Base-by-base conservation (phyloP, 1,140 invertebrate species). In the Tribolium madens region DNA sequence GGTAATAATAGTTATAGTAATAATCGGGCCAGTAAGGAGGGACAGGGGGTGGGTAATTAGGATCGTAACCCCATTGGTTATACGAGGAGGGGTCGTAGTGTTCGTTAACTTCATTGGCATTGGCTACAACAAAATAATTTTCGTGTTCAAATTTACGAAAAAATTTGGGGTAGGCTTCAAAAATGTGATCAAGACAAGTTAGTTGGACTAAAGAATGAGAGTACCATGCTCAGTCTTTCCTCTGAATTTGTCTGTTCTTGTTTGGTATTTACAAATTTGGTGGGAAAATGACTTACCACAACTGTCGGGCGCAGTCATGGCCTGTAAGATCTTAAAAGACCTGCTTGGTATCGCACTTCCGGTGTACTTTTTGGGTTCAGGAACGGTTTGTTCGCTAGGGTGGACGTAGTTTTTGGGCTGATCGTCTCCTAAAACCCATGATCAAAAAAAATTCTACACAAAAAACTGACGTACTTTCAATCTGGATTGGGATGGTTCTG, bases 301-400 rank as follows among this genome's bases (percentile, higher is more conserved):
- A 80, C 76, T 75, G 75, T 84, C 81, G 57, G 83, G 83, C 79
- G 89, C 89, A 50, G 93, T 95, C 93, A 95, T 94, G 21, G 92
- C 91, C 87, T 96, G 94, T 36, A 96, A 87, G 83, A 96, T 92
- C 84, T 91, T 91, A 85, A 96, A 96, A 13, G 94, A 95, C 83
- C 94, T 90, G 76, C 94, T 95, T 50, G 95, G 95, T 84, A 96
- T 96, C 79, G 92, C 91, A 83, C 92, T 92, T 74, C 95, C 95
- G 73, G 89, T 93, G 83, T 96, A 96, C 83, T 93, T 94, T 82
- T 91, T 91, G 33, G 93, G 93, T 81, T 93, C 93, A 72, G 86
- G 89, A 21, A 89, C 91, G 77, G 89, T 89, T 82, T 93, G 91
- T 84, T 93, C 88, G 81, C 91, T 93, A 7, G 91, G 88, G 73